Conservation (phyloP, 2,888 invertebrate species). For the Perithous albicinctus region DNA sequence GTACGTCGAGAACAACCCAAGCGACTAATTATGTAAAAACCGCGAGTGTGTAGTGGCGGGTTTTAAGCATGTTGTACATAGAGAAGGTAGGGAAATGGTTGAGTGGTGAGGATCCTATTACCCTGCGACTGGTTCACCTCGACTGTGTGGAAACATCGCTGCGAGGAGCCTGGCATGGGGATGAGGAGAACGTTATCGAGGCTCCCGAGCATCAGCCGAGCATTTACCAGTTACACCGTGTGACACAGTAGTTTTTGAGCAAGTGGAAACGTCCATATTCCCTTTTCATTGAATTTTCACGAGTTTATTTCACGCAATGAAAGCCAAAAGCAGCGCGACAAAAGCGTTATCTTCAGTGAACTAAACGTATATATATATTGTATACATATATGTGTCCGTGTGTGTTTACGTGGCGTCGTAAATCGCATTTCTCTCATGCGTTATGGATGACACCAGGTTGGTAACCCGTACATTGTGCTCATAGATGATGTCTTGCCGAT, state of each 20-base stretch:
- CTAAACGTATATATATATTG: neutral
- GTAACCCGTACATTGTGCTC: constrained; percentile 1
- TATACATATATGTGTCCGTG: too few species aligned
- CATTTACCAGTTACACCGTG: neutral
- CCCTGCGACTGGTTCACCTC: constrained; percentile 13
- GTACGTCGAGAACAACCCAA: constrained; percentile 1
- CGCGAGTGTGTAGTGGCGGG: neutral
- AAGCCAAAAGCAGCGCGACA: neutral
- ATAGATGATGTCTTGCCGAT: constrained; percentile 2
- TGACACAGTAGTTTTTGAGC: constrained; percentile 1
- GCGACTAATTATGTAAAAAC: constrained; percentile 23
- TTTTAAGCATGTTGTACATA: constrained; percentile 1
- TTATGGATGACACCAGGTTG: constrained; percentile 6
- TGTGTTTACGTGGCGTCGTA: neutral
- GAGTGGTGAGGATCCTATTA: constrained; percentile 8
- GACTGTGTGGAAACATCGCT: constrained; percentile 7
- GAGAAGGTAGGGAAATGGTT: neutral
- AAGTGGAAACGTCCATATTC: constrained; percentile 3
- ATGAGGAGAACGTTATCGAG: constrained; percentile 13
- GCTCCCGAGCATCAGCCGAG: constrained; percentile 6
- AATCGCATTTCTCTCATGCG: constrained; percentile 4
- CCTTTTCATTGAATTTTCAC: neutral
- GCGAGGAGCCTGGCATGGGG: neutral
- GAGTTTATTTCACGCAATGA: neutral
- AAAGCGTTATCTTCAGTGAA: neutral